A percentile compares a stretch with the other conserved stretches of the same genome.
phyloP scores from a whole-genome alignment of 2,888 invertebrate genomes.

The Meliscaeva auricollis region DNA sequence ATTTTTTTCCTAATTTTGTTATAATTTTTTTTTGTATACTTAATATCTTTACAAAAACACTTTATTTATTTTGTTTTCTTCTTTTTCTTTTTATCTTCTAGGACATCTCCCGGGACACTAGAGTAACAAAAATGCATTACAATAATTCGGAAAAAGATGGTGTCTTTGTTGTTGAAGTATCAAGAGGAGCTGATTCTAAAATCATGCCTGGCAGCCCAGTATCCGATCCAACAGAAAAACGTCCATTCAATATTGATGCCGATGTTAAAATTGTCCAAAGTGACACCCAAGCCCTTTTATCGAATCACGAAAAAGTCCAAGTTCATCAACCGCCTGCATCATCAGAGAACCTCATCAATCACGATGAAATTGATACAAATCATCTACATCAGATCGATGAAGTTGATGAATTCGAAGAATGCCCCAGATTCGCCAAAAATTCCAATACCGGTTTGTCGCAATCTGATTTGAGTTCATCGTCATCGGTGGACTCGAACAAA shows the following conservation, averaged over 20 bases:
- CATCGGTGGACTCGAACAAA: constrained; percentile 89
- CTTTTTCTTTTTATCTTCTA: constrained; percentile 79
- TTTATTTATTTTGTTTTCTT: constrained; percentile 6
- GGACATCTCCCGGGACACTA: constrained; percentile 89
- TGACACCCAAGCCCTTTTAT: constrained; percentile 67
- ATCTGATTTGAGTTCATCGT: constrained; percentile 90
- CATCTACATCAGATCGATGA: constrained; percentile 81
- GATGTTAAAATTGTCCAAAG: constrained; percentile 82
- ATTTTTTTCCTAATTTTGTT: no score
- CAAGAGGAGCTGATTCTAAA: constrained; percentile 84
- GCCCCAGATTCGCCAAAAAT: constrained; percentile 83
- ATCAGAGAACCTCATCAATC: constrained; percentile 77
- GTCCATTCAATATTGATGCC: constrained; percentile 82
- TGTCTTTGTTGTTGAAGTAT: constrained; percentile 90
- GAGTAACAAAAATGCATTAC: constrained; percentile 91
- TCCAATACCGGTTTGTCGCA: constrained; percentile 92
- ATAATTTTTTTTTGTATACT: background rate
- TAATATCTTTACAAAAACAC: background rate
- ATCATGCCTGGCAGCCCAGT: constrained; percentile 80
- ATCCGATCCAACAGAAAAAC: constrained; percentile 79
- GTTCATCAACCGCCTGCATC: constrained; percentile 84
- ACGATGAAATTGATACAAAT: constrained; percentile 79
- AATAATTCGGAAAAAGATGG: constrained; percentile 89
- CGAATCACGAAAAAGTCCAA: constrained; percentile 83
- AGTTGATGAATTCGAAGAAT: constrained; percentile 80